phyloP scores from a whole-genome alignment of 2,888 invertebrate genomes.

The Glomeris marginata region DNA sequence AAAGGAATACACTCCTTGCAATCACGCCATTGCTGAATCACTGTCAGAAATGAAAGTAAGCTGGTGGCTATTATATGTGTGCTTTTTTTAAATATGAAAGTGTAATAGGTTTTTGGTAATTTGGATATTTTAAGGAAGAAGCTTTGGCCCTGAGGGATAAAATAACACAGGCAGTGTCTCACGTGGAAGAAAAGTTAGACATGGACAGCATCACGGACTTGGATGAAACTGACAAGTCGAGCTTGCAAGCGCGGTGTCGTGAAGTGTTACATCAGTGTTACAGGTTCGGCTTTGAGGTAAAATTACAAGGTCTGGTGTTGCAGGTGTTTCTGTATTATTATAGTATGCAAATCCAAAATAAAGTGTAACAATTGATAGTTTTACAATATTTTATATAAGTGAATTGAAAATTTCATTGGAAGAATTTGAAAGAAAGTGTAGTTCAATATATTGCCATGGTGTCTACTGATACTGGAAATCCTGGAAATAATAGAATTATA shows the following conservation, averaged over 20 bases:
- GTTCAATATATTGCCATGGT: too few species aligned
- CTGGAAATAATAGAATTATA: too few species aligned
- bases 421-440: background rate
- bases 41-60: conserved; percentile 41
- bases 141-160: conserved; percentile 42
- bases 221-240: conserved; percentile 42
- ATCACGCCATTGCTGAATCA: conserved; percentile 44
- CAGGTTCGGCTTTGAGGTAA: conserved; percentile 75
- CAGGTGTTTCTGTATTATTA: too few species aligned
- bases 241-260: conserved; percentile 47
- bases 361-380: background rate
- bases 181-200: conserved; percentile 41
- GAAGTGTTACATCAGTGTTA: conserved; percentile 74
- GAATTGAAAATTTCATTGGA: background rate
- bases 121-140: conserved; percentile 33
- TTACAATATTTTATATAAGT: too few species aligned
- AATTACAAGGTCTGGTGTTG: too few species aligned
- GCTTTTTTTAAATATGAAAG: background rate
- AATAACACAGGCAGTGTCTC: conserved; percentile 40
- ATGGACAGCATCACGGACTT: conserved; percentile 35
- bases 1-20: conserved; percentile 34
- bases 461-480: too few species aligned
- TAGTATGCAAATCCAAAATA: too few species aligned
- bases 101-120: conserved; percentile 4
- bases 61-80: background rate